Evolutionary conservation across 2,888 invertebrate genomes (phyloP), one percentile per base, ranked within the genome.

Genomic region (Rhogogaster chlorosoma): DNA sequence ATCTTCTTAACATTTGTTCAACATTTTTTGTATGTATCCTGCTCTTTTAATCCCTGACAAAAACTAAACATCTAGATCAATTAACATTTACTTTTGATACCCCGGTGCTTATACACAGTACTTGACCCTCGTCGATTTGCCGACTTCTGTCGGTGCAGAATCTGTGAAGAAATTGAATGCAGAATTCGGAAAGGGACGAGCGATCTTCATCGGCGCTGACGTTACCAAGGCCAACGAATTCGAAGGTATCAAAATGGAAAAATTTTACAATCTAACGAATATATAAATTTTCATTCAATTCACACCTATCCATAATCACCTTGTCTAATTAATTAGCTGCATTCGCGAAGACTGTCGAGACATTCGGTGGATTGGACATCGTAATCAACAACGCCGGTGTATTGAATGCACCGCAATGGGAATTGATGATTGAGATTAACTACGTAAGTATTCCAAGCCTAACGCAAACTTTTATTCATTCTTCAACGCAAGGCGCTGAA

Each of bases 141-240:
- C 91, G 42, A 91, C 91, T 18, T 89, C 92, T 5, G 90, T 91
- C 32, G 94, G 95, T 26, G 90, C 92, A 61, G 92, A 93, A 82
- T 93, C 94, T 0, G 93, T 92, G 0, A 93, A 93, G 10, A 92
- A 91, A 22, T 89, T 95, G 6, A 93, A 93, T 83, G 88, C 92
- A 1, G 94, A 94, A 87, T 93, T 94, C 85, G 95, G 95, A 0
- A 87, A 90, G 7, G 92, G 93, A 29, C 94, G 93, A 86, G 94
- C 93, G 0, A 89, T 93, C 4, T 95, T 94, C 88, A 89, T 94
- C 18, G 93, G 94, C 87, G 94, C 94, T 85, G 95, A 95, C 83
- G 95, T 95, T 22, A 94, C 94, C 0, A 93, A 93, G 45, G 87
- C 88, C 45, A 87, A 89, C 29, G 94, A 95, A 86, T 88, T 95